A percentile compares a stretch with the other conserved stretches of the same genome.
phyloP scores from a whole-genome alignment of 1,140 invertebrate genomes.

The Bombus confusus region DNA sequence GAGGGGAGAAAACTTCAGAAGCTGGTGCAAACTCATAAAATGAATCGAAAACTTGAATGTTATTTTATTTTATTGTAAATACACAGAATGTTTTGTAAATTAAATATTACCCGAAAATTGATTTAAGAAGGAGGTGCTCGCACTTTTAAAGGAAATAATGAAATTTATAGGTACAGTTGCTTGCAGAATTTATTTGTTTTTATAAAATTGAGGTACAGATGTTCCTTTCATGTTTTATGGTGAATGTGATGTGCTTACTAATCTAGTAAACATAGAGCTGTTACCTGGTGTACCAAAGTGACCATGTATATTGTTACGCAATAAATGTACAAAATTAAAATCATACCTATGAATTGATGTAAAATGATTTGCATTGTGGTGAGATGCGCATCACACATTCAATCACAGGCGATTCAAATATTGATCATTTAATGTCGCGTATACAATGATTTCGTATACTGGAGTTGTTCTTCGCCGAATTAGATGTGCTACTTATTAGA shows the following conservation, averaged over 20 bases:
- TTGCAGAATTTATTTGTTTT: slow-evolving; percentile 76
- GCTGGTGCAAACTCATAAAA: not conserved
- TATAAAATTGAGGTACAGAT: slow-evolving; percentile 77
- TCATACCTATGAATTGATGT: slow-evolving; percentile 64
- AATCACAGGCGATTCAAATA: slow-evolving; percentile 65
- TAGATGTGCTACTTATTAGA: not conserved
- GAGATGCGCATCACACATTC: slow-evolving; percentile 70
- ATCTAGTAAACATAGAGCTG: slow-evolving; percentile 59
- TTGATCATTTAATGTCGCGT: slow-evolving; percentile 57
- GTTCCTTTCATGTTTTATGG: slow-evolving; percentile 56
- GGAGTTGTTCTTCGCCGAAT: not conserved
- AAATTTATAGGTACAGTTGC: slow-evolving; percentile 57
- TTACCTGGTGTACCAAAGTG: slow-evolving; percentile 63
- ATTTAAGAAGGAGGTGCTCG: not conserved
- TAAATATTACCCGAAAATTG: not conserved
- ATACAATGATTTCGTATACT: slow-evolving; percentile 12
- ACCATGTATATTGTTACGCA: slow-evolving; percentile 55
- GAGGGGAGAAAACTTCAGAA: slow-evolving; percentile 65
- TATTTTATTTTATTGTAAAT: slow-evolving; percentile 11
- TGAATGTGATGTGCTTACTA: slow-evolving; percentile 58
- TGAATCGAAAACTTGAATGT: not conserved
- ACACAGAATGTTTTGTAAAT: not conserved
- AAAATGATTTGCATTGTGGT: slow-evolving; percentile 74
- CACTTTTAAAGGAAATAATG: not conserved
- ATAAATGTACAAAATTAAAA: slow-evolving; percentile 68